Conservation (phyloP, 2,797 vertebrate genomes). For the Oceanodroma leucorhoa region DNA sequence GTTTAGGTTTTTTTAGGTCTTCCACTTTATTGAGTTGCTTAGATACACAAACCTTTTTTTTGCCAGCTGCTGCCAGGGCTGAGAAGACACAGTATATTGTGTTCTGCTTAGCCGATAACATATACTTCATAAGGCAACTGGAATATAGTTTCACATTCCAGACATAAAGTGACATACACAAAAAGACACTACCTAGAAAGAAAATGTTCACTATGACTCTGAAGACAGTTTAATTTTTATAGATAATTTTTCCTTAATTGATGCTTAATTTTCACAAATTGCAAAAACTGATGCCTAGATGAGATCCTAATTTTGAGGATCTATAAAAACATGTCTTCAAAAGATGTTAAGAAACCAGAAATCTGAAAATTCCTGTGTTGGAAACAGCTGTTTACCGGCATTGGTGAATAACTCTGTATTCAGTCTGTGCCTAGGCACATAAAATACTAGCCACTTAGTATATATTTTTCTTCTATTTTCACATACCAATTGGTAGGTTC, state of each 20-base stretch:
- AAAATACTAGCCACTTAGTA: background rate
- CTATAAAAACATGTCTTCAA: background rate
- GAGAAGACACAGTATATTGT: background rate
- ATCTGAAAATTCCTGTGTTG: background rate
- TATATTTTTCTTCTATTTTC: background rate
- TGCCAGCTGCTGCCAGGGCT: background rate
- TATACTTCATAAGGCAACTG: background rate
- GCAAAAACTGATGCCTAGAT: background rate
- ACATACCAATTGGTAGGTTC: background rate
- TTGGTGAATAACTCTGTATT: background rate
- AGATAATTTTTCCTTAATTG: background rate
- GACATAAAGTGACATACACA: background rate
- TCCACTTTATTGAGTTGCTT: background rate
- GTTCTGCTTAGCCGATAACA: background rate
- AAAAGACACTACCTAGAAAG: background rate
- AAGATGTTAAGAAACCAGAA: background rate
- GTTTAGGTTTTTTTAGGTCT: background rate
- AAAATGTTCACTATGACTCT: background rate
- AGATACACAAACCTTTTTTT: background rate
- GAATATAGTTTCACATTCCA: background rate
- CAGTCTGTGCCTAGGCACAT: background rate
- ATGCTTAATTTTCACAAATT: background rate
- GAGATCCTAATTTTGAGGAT: background rate
- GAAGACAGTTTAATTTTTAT: background rate
- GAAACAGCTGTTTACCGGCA: background rate